Evolutionary conservation across 2,113 vertebrate genomes (phyloP), one percentile per base, ranked within the genome.

Genomic region (Motacilla tschutschensis): DNA sequence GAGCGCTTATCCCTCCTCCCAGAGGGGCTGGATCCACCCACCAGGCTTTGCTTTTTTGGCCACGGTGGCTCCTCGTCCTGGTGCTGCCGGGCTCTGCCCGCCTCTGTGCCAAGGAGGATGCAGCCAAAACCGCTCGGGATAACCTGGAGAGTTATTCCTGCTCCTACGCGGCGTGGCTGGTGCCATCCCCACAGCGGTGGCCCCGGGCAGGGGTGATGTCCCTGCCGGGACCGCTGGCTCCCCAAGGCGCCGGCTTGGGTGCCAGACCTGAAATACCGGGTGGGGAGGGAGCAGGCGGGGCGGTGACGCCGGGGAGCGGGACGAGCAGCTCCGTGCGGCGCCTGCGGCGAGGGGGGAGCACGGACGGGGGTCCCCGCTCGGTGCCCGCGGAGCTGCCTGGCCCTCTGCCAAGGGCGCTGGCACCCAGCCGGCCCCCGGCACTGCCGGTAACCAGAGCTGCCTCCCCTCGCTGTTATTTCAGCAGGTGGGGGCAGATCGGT

Each of bases 381-480:
- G 60, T 10, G 17, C 77, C 80, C 6, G 5, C 0, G 1, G 75
- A 75, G 50, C 89, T 1, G 6, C 66, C 79, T 93, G 93, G 93
- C 82, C 67, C 71, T 21, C 1, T 8, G 88, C 93, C 93, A 92
- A 87, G 85, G 79, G 63, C 1, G 3, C 79, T 94, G 93, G 93
- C 93, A 94, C 75, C 58, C 79, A 40, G 88, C 93, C 91, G 91
- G 83, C 44, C 63, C 40, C 24, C 8, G 75, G 91, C 93, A 92
- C 93, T 29, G 86, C 83, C 6, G 35, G 93, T 93, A 94, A 94
- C 79, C 18, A 2, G 85, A 94, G 93, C 90, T 54, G 82, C 82
- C 55, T 40, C 85, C 71, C 35, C 85, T 87, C 90, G n/a, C 92
- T 94, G 92, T 93, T 92, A 93, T 94, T 94, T 93, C 93, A 94